These are phyloP conservation scores for Conomelus anceps DNA, from an alignment of 2,888 invertebrate genomes.

Conservation along the genomic window DNA sequence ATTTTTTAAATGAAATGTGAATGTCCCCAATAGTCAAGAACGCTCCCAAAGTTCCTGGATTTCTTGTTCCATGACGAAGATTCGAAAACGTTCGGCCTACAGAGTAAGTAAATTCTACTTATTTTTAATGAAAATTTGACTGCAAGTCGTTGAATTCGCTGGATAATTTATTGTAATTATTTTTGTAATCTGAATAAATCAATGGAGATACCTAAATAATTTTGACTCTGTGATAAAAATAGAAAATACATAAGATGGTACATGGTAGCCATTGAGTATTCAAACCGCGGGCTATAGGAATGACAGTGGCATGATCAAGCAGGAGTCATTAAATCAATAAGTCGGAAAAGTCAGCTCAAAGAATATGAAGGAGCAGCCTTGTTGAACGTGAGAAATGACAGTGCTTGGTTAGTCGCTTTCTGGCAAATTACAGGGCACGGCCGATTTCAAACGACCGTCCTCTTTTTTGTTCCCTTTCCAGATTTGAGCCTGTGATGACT, in stretches of 20 bases:
- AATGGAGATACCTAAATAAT: neutral
- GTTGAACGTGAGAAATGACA: neutral
- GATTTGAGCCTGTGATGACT: neutral
- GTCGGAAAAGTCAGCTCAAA: neutral
- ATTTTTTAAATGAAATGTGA: too few species aligned
- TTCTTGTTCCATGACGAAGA: too few species aligned
- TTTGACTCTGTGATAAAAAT: neutral
- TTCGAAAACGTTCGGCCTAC: too few species aligned
- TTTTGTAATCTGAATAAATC: neutral
- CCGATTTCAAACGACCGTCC: neutral
- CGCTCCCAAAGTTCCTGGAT: too few species aligned
- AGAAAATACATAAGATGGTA: neutral
- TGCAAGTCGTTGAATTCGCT: too few species aligned
- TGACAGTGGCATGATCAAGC: neutral
- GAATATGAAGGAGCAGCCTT: neutral
- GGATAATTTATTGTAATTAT: neutral
- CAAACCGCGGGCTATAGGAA: neutral
- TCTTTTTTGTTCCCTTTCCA: neutral
- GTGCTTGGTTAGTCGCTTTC: neutral
- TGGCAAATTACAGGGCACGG: neutral
- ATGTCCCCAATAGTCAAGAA: too few species aligned
- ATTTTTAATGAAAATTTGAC: too few species aligned
- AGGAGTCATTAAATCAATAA: neutral
- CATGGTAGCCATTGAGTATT: neutral
- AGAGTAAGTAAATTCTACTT: too few species aligned